A percentile compares a stretch with the other conserved stretches of the same genome.
phyloP scores from a whole-genome alignment of 2,113 vertebrate genomes.

The Tragulus kanchil region DNA sequence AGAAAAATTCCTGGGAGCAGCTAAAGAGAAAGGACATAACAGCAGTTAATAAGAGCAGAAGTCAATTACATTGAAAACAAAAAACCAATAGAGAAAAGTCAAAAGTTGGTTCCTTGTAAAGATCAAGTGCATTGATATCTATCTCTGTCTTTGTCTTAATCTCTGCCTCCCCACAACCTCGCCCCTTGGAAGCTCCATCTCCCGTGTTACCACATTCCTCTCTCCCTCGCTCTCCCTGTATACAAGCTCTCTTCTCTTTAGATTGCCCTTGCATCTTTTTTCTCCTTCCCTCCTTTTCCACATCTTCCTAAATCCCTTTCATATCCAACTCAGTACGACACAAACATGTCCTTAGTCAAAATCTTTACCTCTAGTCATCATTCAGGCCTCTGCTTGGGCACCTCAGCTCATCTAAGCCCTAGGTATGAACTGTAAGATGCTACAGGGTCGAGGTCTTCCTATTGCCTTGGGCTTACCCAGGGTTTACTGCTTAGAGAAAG shows the following conservation, averaged over 20 bases:
- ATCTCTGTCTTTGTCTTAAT: background rate
- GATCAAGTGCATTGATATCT: background rate
- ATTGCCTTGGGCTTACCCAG: background rate
- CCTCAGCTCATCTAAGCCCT: background rate
- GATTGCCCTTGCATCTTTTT: background rate
- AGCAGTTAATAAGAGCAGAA: background rate
- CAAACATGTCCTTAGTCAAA: background rate
- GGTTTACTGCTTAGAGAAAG: background rate
- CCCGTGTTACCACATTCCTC: background rate
- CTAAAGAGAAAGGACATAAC: background rate
- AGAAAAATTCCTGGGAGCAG: background rate
- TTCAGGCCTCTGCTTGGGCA: too few species aligned
- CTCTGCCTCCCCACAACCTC: background rate
- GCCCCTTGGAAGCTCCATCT: background rate
- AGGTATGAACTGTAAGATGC: fast-evolving
- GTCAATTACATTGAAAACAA: background rate
- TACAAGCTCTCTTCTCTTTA: background rate
- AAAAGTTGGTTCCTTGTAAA: background rate
- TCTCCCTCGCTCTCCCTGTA: background rate
- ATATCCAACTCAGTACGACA: background rate
- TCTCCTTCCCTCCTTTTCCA: background rate
- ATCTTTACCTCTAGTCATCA: background rate
- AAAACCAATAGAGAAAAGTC: background rate
- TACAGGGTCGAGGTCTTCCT: background rate
- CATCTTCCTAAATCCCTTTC: background rate